A percentile compares a stretch with the other conserved stretches of the same genome.
phyloP scores from a whole-genome alignment of 2,113 vertebrate genomes.

The Sphaerodactylus townsendi region DNA sequence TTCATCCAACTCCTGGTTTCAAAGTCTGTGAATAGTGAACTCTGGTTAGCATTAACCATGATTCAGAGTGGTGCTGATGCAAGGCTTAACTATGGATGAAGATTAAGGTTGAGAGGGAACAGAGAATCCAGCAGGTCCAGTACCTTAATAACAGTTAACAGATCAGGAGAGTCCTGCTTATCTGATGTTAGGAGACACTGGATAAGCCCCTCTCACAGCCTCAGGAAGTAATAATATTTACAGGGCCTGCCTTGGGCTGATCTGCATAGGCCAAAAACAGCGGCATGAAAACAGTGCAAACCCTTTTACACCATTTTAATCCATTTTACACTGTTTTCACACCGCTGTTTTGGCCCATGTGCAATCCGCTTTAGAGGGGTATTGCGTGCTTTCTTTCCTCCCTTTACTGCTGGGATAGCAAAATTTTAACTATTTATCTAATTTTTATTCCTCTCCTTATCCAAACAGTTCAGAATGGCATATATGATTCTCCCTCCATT shows the following conservation, averaged over 20 bases:
- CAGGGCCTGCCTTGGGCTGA: not conserved
- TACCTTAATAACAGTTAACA: not conserved
- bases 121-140: too few species aligned
- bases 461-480: too few species aligned
- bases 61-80: not conserved
- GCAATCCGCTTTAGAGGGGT: too few species aligned
- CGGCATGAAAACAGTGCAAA: too few species aligned
- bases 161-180: not conserved
- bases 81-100: not conserved
- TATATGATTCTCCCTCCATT: too few species aligned
- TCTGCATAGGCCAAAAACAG: too few species aligned
- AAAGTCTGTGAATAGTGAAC: not conserved
- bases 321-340: too few species aligned
- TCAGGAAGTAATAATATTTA: not conserved
- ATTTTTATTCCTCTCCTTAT: too few species aligned
- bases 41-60: not conserved
- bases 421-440: not conserved
- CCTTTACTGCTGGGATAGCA: not conserved
- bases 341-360: too few species aligned
- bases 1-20: not conserved
- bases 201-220: not conserved
- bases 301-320: too few species aligned
- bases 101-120: not conserved
- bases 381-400: not conserved
- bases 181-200: too few species aligned